Conservation (phyloP, 2,797 vertebrate species). For the Rhynchotus rufescens region DNA sequence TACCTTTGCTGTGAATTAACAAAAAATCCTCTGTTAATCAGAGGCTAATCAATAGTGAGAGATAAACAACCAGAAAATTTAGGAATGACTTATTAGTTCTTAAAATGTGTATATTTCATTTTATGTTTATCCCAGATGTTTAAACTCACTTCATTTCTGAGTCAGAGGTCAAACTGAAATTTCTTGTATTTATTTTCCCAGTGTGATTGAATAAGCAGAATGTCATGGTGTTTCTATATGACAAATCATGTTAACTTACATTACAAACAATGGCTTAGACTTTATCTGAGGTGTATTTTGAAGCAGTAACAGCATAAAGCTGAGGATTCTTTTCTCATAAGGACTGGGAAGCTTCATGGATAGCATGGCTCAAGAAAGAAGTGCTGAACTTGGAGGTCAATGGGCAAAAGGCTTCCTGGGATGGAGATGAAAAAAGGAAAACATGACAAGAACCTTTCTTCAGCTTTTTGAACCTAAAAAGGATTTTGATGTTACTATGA, state of each 20-base stretch:
- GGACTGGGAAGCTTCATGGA: background rate
- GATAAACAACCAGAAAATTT: background rate
- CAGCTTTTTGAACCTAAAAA: background rate
- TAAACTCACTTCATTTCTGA: conserved; percentile 36
- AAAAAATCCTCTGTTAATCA: background rate
- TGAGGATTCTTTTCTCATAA: conserved; percentile 13
- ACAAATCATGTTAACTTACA: background rate
- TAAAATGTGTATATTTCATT: background rate
- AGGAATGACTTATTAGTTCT: background rate
- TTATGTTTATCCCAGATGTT: conserved; percentile 37
- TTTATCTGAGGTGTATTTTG: conserved; percentile 27
- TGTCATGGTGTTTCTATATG: background rate
- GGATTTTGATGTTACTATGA: background rate
- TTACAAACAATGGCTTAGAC: conserved; percentile 19
- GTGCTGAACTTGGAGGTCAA: background rate
- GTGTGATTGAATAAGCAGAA: conserved; percentile 27
- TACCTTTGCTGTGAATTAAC: background rate
- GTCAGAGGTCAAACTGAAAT: conserved; percentile 24
- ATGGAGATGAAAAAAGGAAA: background rate
- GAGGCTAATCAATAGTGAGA: conserved; percentile 1
- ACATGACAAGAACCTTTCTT: background rate
- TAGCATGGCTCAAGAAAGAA: background rate
- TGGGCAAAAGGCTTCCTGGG: background rate
- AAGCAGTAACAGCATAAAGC: conserved; percentile 6
- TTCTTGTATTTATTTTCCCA: conserved; percentile 50